phyloP scores from a whole-genome alignment of 1,140 invertebrate species.

The Tetranychus urticae region DNA sequence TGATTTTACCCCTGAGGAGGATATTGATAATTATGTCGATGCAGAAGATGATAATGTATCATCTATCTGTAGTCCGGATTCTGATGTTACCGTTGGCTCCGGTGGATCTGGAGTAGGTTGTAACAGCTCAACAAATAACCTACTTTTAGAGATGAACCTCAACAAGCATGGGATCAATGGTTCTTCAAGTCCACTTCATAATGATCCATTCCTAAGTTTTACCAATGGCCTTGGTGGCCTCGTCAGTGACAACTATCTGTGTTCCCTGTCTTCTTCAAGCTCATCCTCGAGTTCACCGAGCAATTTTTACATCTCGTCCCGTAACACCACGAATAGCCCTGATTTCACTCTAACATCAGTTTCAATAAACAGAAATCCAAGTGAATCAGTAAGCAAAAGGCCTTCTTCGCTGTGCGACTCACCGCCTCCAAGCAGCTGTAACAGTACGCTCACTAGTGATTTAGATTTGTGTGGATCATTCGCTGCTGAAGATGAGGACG shows the following conservation, averaged over 20 bases:
- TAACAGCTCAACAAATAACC: too few relatives aligned
- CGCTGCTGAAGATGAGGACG: background rate
- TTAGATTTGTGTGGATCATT: background rate
- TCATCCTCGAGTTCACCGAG: background rate
- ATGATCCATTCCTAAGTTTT: background rate
- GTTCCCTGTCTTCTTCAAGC: background rate
- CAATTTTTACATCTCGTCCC: background rate
- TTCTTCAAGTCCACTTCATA: background rate
- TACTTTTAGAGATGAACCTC: too few relatives aligned
- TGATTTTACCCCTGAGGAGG: too few relatives aligned
- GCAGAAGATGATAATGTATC: too few relatives aligned
- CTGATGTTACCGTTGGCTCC: too few relatives aligned
- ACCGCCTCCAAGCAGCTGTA: slow-evolving; percentile 2
- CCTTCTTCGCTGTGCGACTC: slow-evolving; percentile 1
- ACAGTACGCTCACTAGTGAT: background rate
- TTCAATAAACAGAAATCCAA: background rate
- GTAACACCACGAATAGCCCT: background rate
- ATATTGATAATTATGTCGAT: too few relatives aligned
- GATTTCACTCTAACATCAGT: background rate
- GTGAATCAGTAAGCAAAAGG: too few relatives aligned
- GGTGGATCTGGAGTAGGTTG: too few relatives aligned
- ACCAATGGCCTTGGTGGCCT: background rate
- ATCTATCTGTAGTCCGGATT: too few relatives aligned
- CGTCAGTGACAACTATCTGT: background rate
- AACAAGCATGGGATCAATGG: too few relatives aligned